A percentile compares a stretch with the other conserved stretches of the same genome.
phyloP scores from a whole-genome alignment of 2,888 invertebrate genomes.

The Lymantria dispar region DNA sequence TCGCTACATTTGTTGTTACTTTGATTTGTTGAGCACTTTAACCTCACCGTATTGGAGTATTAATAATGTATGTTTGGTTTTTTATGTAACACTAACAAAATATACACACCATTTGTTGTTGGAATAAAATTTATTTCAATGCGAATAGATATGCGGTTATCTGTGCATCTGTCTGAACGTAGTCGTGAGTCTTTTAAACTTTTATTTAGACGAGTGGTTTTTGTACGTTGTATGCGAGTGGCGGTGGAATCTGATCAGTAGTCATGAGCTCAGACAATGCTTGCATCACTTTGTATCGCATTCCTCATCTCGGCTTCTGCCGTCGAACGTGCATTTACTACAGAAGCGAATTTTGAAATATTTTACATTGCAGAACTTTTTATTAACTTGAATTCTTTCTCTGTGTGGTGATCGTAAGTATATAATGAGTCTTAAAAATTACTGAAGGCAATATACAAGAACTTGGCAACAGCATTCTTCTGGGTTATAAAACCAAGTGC shows the following conservation, averaged over 20 bases:
- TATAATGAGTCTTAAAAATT: too few species aligned
- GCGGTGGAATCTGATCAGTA: conserved; percentile 46
- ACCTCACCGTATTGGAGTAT: conserved; percentile 58
- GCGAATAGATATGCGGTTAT: conserved; percentile 29
- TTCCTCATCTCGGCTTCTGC: conserved; percentile 54
- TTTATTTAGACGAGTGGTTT: conserved; percentile 37
- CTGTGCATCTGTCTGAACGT: conserved; percentile 27
- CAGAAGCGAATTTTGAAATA: conserved; percentile 23
- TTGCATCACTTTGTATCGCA: conserved; percentile 51
- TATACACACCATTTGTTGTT: conserved; percentile 18
- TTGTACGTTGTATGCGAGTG: conserved; percentile 31
- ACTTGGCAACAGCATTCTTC: too few species aligned
- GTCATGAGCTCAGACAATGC: conserved; percentile 53
- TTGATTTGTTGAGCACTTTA: conserved; percentile 76
- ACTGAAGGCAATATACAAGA: too few species aligned
- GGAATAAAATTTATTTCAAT: conserved; percentile 22
- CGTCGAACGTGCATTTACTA: conserved; percentile 35
- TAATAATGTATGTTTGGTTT: conserved; percentile 44
- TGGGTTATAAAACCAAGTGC: too few species aligned
- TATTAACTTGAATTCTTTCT: not conserved
- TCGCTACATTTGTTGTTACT: conserved; percentile 74
- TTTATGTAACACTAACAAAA: conserved; percentile 28
- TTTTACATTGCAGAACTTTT: conserved; percentile 9
- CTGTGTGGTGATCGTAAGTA: too few species aligned
- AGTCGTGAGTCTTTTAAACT: conserved; percentile 27